A percentile compares a stretch with the other conserved stretches of the same genome.
phyloP scores from a whole-genome alignment of 1,140 invertebrate genomes.

The Mesaphorura yosii region DNA sequence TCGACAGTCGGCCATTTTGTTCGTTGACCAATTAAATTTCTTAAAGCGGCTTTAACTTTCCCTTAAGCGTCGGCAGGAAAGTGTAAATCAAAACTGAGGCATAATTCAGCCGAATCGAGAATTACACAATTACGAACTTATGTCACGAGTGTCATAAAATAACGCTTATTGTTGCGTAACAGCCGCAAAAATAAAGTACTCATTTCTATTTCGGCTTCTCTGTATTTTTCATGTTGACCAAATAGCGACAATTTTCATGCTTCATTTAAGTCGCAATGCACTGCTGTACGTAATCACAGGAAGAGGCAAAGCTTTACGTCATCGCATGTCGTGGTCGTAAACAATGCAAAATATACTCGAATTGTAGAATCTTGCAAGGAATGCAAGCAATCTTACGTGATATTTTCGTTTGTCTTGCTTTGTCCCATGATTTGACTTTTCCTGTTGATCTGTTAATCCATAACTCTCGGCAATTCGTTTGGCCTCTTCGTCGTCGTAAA shows the following conservation, averaged over 20 bases:
- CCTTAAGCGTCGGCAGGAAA: neutral
- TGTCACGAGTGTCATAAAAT: too few species aligned
- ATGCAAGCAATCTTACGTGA: conserved; percentile 17
- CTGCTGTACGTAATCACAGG: neutral
- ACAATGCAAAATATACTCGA: neutral
- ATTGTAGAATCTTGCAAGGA: neutral
- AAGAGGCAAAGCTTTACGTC: neutral
- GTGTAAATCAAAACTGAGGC: neutral
- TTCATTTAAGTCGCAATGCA: neutral
- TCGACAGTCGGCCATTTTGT: too few species aligned
- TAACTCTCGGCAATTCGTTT: conserved; percentile 28
- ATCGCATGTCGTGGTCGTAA: neutral
- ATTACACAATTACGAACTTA: too few species aligned
- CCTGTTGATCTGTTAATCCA: conserved; percentile 17
- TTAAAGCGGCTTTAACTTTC: too few species aligned
- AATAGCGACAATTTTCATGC: neutral
- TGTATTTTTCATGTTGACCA: neutral
- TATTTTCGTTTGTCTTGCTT: conserved; percentile 29
- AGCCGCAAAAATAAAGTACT: too few species aligned
- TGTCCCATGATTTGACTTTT: conserved; percentile 17
- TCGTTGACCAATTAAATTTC: too few species aligned
- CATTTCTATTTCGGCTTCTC: too few species aligned
- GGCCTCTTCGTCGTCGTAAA: conserved; percentile 31
- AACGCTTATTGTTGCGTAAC: too few species aligned
- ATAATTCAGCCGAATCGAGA: too few species aligned